Evolutionary conservation across 2,888 invertebrate genomes (phyloP), one percentile per base, ranked within the genome.

Genomic region (Drosophila cognata): DNA sequence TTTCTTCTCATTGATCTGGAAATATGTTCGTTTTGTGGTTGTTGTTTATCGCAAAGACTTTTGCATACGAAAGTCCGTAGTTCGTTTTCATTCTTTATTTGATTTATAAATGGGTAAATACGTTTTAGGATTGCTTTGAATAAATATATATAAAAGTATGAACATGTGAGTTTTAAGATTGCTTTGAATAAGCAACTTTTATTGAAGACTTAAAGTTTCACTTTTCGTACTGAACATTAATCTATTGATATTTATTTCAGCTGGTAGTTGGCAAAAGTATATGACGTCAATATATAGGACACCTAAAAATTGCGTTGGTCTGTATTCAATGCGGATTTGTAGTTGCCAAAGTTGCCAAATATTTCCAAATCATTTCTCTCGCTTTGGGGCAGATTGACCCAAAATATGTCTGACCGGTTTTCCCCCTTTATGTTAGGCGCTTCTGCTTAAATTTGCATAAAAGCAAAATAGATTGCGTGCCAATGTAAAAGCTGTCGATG

Each of bases 361-460:
- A 58, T 60, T 46, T 21, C 48, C 50, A 82, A 65, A 35, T n/a
- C 55, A 66, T 62, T 66, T 63, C 36, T 43, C 21, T n/a, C 13
- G 21, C 51, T 43, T 43, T 58, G 67, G 62, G 70, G 67, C 70
- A 62, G 46, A 70, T 50, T 48, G 50, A 21, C 10, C 33, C 21
- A 60, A 6, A 65, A 57, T 21, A 57, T 38, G 48, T 8, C 11
- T n/a, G 4, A 11, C 13, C 7, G 4, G 13, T 65, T 74, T 52
- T n/a, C 18, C 21, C 25, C 18, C 58, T 43, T 61, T 50, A 62
- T 58, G 41, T 38, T n/a, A 16, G 16, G 10, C 43, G 18, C 8
- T 46, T 31, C 61, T 70, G 11, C 18, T 56, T 1, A 46, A 68
- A 77, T 84, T 79, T 81, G 63, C 82, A 84, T 84, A 84, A 60